phyloP scores from a whole-genome alignment of 2,888 invertebrate species.

The Capitulum mitella region DNA sequence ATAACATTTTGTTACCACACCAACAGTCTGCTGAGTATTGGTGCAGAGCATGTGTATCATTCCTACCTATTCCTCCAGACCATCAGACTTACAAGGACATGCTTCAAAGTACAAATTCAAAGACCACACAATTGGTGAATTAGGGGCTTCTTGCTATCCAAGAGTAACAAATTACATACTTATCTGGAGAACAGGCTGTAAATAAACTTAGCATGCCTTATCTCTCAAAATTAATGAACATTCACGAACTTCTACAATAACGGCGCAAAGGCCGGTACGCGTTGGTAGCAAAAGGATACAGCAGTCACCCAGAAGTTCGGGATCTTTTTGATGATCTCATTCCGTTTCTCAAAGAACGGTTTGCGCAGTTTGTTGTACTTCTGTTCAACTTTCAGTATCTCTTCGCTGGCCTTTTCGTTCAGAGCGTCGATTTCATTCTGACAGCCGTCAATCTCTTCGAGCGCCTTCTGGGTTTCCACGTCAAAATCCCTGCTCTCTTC shows the following conservation, averaged over 20 bases:
- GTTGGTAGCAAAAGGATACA: conserved; percentile 53
- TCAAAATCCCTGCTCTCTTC: conserved; percentile 47
- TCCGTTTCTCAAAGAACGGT: conserved; percentile 67
- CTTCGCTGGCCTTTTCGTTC: conserved; percentile 74
- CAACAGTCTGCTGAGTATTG: too few relatives aligned
- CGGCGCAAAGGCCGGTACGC: neutral
- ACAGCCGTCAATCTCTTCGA: conserved; percentile 70
- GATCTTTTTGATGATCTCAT: conserved; percentile 65
- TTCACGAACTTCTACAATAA: neutral
- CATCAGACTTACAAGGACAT: too few relatives aligned
- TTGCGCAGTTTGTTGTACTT: conserved; percentile 71
- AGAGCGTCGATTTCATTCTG: conserved; percentile 74
- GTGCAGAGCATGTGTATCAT: too few relatives aligned
- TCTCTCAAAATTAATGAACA: too few relatives aligned
- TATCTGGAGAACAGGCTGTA: too few relatives aligned
- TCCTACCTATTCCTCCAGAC: too few relatives aligned
- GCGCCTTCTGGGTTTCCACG: conserved; percentile 54
- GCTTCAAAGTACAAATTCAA: too few relatives aligned
- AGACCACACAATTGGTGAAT: too few relatives aligned
- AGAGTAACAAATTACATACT: too few relatives aligned
- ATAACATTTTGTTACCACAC: too few relatives aligned
- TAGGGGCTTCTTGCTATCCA: too few relatives aligned
- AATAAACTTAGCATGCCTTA: neutral
- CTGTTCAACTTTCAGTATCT: conserved; percentile 72
- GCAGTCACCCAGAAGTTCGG: conserved; percentile 78